These are phyloP conservation scores for Diplolepis rosae DNA, from an alignment of 2,888 invertebrate genomes.

Conservation along the genomic window DNA sequence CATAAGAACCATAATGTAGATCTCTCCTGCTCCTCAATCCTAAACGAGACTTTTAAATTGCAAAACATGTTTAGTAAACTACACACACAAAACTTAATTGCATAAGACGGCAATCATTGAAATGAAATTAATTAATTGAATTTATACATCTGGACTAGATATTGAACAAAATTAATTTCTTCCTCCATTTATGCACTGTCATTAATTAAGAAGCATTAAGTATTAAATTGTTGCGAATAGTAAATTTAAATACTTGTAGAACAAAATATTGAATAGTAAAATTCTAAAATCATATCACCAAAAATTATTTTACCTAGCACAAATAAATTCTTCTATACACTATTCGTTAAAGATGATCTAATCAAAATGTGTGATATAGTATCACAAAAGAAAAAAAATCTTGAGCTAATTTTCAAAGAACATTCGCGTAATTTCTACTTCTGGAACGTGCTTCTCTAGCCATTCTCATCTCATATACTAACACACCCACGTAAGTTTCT, in stretches of 20 bases:
- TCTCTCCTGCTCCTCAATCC: neutral
- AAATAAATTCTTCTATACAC: neutral
- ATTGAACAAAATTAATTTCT: no score
- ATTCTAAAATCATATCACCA: neutral
- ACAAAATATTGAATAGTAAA: neutral
- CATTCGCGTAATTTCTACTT: neutral
- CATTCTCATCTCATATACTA: conserved; percentile 41
- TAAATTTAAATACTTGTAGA: neutral
- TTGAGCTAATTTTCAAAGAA: neutral
- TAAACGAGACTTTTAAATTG: neutral
- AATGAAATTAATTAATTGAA: no score
- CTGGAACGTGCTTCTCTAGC: neutral
- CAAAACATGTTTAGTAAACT: no score
- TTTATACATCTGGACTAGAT: conserved; percentile 12
- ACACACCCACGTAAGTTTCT: conserved; percentile 60
- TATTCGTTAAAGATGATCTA: neutral
- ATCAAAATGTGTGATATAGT: neutral
- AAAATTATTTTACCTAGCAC: no score
- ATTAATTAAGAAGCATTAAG: no score
- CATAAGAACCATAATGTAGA: neutral
- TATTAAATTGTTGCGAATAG: no score
- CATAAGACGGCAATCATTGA: no score
- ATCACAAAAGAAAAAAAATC: no score
- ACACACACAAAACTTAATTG: no score
- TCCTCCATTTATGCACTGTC: no score